Evolutionary conservation across 2,888 invertebrate genomes (phyloP).

Genomic region (Dascillus cervinus): DNA sequence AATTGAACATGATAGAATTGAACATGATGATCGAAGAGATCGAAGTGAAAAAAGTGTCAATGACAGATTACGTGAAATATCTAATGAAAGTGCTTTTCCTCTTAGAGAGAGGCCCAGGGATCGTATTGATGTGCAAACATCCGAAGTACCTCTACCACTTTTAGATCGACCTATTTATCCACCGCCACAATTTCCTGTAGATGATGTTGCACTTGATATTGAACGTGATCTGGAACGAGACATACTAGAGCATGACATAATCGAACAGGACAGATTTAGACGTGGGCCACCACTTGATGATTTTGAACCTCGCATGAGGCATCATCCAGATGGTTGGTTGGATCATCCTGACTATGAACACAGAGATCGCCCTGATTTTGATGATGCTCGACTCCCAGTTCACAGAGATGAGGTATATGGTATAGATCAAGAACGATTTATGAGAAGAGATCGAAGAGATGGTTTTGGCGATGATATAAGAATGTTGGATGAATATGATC

Average conservation of each 20-base stretch:
- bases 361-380: conserved; percentile 16
- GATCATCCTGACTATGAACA: conserved; percentile 38
- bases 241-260: conserved; percentile 27
- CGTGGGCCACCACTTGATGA: conserved; percentile 19
- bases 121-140: conserved; percentile 13
- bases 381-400: conserved; percentile 13
- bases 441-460: conserved; percentile 24
- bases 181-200: conserved; percentile 20
- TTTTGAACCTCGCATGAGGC: conserved; percentile 9
- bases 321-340: conserved; percentile 9
- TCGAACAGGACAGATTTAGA: conserved; percentile 17
- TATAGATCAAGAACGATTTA: conserved; percentile 26
- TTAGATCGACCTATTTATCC: conserved; percentile 37
- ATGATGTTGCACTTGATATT: conserved; percentile 1
- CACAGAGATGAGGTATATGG: conserved; percentile 9
- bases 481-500: conserved; percentile 20
- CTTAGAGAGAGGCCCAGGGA: conserved; percentile 13
- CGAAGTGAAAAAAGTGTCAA: conserved; percentile 31
- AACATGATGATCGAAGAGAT: conserved; percentile 29
- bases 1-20: conserved; percentile 17
- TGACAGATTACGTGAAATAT: conserved; percentile 26
- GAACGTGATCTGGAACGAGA: conserved; percentile 33
- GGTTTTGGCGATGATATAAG: conserved; percentile 28
- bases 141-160: conserved; percentile 36
- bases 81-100: conserved; percentile 16